These are phyloP conservation scores for Sminthurinus aureus DNA, from an alignment of 2,888 invertebrate species.

Conservation along the genomic window DNA sequence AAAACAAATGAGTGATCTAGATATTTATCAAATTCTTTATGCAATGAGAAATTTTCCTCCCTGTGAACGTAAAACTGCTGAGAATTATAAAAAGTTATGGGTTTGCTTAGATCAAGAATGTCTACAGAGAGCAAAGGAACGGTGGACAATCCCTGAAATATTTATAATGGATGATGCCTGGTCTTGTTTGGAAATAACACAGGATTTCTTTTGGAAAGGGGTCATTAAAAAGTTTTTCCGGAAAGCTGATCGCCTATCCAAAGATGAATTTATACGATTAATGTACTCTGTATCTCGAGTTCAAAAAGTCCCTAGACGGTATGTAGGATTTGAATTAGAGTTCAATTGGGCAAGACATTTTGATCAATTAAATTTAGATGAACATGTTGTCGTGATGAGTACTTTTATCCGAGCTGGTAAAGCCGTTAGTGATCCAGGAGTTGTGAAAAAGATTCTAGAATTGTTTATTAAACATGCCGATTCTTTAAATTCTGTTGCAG, in stretches of 20 bases:
- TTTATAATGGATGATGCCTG: conserved; percentile 72
- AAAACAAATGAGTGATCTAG: neutral
- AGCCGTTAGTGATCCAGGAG: conserved; percentile 67
- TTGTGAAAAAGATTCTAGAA: conserved; percentile 67
- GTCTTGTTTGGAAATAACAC: conserved; percentile 69
- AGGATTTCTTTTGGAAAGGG: conserved; percentile 69
- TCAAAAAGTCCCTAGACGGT: conserved; percentile 65
- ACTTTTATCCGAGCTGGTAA: conserved; percentile 81
- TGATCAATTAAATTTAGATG: conserved; percentile 70
- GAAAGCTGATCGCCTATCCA: conserved; percentile 70
- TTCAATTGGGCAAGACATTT: conserved; percentile 66
- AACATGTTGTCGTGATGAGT: conserved; percentile 76
- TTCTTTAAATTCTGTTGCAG: conserved; percentile 71
- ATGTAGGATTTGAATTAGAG: conserved; percentile 74
- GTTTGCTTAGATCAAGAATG: conserved; percentile 74
- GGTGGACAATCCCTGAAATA: conserved; percentile 62
- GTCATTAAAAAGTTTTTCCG: conserved; percentile 68
- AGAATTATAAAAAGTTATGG: conserved; percentile 73
- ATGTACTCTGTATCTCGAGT: conserved; percentile 73
- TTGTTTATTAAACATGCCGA: conserved; percentile 67
- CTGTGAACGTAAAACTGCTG: conserved; percentile 66
- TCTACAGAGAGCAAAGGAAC: conserved; percentile 62
- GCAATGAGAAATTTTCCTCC: conserved; percentile 62
- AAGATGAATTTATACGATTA: conserved; percentile 72
- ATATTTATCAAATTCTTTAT: neutral